These are phyloP conservation scores for Leptopterna dolabrata DNA, from an alignment of 2,888 invertebrate species.

Conservation along the genomic window DNA sequence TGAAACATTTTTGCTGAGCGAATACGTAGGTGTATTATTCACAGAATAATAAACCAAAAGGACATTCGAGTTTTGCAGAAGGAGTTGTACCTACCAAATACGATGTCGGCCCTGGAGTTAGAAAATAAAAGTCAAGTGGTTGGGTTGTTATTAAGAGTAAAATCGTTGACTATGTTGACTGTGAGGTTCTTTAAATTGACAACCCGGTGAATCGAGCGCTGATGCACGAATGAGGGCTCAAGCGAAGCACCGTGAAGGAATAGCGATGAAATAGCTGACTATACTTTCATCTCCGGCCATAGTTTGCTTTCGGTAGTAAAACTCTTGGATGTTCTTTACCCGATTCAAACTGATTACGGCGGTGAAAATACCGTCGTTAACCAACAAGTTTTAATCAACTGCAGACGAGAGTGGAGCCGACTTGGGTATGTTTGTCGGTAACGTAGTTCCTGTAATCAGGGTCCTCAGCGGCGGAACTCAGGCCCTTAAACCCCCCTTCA, in stretches of 20 bases:
- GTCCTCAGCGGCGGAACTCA: background rate
- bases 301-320: background rate
- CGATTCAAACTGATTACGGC: background rate
- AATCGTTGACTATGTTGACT: too few species aligned
- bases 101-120: too few species aligned
- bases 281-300: background rate
- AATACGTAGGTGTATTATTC: too few species aligned
- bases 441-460: background rate
- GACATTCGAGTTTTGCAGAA: too few species aligned
- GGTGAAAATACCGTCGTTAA: conserved; percentile 12
- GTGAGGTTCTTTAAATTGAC: too few species aligned
- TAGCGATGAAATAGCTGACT: background rate
- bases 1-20: too few species aligned
- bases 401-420: background rate
- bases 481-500: background rate
- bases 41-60: too few species aligned
- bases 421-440: background rate
- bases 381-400: background rate
- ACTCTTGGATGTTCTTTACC: background rate
- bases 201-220: too few species aligned
- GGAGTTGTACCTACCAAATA: too few species aligned
- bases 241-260: background rate
- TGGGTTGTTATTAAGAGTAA: too few species aligned
- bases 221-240: too few species aligned
- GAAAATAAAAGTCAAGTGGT: too few species aligned